Conservation (phyloP, 1,140 invertebrate genomes). For the Zaprionus camerounensis region DNA sequence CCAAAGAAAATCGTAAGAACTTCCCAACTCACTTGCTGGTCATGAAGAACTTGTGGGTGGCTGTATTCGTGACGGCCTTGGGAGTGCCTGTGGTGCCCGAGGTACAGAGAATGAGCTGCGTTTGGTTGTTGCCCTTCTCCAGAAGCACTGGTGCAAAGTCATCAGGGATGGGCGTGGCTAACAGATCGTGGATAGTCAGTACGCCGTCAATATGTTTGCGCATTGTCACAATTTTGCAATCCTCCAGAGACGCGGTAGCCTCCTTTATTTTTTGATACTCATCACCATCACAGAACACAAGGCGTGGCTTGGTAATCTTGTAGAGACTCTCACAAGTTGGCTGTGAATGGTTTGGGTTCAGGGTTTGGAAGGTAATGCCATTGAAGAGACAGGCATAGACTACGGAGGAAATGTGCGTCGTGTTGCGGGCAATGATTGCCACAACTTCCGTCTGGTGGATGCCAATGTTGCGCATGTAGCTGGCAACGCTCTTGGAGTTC, state of each 20-base stretch:
- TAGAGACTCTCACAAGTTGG: conserved; percentile 39
- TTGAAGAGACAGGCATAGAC: conserved; percentile 48
- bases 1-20: background rate
- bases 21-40: conserved; percentile 20
- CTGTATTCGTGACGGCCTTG: conserved; percentile 90
- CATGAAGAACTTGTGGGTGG: conserved; percentile 68
- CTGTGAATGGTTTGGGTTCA: conserved; percentile 21
- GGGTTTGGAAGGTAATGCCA: conserved; percentile 33
- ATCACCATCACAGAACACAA: conserved; percentile 61
- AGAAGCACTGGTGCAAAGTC: conserved; percentile 34
- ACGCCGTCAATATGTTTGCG: conserved; percentile 31
- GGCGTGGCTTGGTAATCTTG: conserved; percentile 43
- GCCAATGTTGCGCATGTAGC: conserved; percentile 27
- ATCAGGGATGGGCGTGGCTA: conserved; percentile 24
- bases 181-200: conserved; percentile 17
- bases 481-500: conserved; percentile 40
- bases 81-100: conserved; percentile 91
- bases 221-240: conserved; percentile 29
- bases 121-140: conserved; percentile 47
- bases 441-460: conserved; percentile 43
- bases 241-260: conserved; percentile 17
- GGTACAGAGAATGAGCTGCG: conserved; percentile 84
- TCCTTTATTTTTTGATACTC: conserved; percentile 39
- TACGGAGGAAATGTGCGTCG: conserved; percentile 34
- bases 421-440: conserved; percentile 42